These are phyloP conservation scores for Nudaria mundana DNA, from an alignment of 2,888 invertebrate genomes.

Conservation along the genomic window DNA sequence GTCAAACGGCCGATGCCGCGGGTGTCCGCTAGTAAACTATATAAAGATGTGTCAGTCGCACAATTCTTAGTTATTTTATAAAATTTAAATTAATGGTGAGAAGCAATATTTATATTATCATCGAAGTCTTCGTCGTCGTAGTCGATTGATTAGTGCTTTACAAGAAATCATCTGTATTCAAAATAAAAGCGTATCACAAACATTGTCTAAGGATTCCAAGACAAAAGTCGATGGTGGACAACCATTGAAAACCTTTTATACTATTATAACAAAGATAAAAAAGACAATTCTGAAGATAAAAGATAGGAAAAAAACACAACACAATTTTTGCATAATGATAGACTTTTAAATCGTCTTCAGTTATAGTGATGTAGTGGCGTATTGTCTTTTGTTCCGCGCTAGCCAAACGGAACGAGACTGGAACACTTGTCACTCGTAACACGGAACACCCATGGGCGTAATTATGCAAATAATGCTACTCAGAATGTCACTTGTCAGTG, in stretches of 20 bases:
- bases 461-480: constrained; percentile 22
- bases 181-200: no score
- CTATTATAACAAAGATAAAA: neutral
- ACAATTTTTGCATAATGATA: constrained; percentile 16
- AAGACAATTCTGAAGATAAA: constrained; percentile 2
- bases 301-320: constrained; percentile 2
- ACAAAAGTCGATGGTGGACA: no score
- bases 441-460: constrained; percentile 20
- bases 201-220: no score
- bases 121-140: no score
- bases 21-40: no score
- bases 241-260: neutral
- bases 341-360: constrained; percentile 17
- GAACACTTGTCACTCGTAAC: constrained; percentile 12
- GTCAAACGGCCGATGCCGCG: no score
- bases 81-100: no score
- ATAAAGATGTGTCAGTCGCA: no score
- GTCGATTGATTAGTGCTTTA: no score
- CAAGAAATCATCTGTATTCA: no score
- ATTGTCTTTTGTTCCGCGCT: constrained; percentile 3
- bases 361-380: constrained; percentile 4
- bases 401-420: constrained; percentile 2
- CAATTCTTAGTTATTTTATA: no score
- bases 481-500: neutral
- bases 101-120: no score